Conservation (phyloP, 2,888 invertebrate genomes). For the Orgyia antiqua region DNA sequence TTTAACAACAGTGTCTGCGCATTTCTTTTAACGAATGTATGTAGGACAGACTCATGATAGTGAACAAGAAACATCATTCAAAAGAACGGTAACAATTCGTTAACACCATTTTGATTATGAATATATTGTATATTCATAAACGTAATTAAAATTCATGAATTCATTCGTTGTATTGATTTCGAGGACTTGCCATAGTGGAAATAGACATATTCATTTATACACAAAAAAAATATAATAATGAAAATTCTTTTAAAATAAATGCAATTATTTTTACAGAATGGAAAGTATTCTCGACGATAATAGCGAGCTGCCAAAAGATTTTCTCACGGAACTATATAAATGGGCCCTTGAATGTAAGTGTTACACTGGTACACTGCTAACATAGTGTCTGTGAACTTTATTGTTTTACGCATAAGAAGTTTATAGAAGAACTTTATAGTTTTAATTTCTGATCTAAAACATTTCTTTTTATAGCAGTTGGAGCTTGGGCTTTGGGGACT, state of each 20-base stretch:
- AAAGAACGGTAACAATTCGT: slow-evolving; percentile 33
- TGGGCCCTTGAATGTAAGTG: slow-evolving; percentile 91
- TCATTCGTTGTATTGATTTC: slow-evolving; percentile 43
- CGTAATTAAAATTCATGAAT: too few relatives aligned
- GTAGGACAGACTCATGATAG: slow-evolving; percentile 57
- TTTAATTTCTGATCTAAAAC: slow-evolving; percentile 19
- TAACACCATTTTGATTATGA: too few relatives aligned
- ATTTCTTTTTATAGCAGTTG: slow-evolving; percentile 79
- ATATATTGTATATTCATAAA: too few relatives aligned
- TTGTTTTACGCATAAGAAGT: slow-evolving; percentile 28
- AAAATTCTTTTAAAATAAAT: too few relatives aligned
- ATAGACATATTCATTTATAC: too few relatives aligned
- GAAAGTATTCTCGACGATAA: slow-evolving; percentile 78
- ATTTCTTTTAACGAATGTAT: slow-evolving; percentile 61
- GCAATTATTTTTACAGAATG: slow-evolving; percentile 80
- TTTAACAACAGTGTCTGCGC: slow-evolving; percentile 56
- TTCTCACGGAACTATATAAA: slow-evolving; percentile 85
- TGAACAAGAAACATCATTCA: slow-evolving; percentile 62
- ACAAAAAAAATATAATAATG: too few relatives aligned
- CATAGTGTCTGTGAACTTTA: slow-evolving; percentile 25
- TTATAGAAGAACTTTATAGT: too few relatives aligned
- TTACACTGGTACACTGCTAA: slow-evolving; percentile 18
- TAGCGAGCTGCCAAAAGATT: slow-evolving; percentile 81
- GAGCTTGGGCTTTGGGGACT: slow-evolving; percentile 88
- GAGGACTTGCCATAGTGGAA: too few relatives aligned